phyloP scores from a whole-genome alignment of 2,113 vertebrate species.

The Pluvianellus socialis region DNA sequence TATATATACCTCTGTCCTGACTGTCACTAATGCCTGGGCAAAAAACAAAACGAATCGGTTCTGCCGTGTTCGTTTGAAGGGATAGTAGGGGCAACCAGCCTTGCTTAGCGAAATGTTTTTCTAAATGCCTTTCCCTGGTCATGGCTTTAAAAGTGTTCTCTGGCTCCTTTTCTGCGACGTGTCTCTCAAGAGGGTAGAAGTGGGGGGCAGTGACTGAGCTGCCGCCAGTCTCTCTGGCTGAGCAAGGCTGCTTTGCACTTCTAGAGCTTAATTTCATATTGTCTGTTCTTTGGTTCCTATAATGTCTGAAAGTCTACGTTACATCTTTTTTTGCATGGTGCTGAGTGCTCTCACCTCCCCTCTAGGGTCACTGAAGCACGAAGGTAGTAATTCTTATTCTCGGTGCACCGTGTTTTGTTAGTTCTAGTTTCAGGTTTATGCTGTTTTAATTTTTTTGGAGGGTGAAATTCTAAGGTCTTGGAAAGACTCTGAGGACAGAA shows the following conservation, averaged over 20 bases:
- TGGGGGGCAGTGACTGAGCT: not conserved
- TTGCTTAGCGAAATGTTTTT: not conserved
- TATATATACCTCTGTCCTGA: not conserved
- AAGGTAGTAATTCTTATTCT: not conserved
- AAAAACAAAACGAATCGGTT: not conserved
- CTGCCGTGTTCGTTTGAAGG: not conserved
- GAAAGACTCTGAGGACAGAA: not conserved
- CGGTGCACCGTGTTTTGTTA: fast-evolving
- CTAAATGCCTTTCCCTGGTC: not conserved
- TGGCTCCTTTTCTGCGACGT: not conserved
- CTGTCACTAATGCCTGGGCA: not conserved
- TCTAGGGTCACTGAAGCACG: not conserved
- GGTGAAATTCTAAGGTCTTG: not conserved
- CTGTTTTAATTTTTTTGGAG: not conserved
- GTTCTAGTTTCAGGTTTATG: not conserved
- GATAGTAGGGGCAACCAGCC: not conserved
- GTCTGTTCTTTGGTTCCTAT: not conserved
- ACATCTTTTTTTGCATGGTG: not conserved
- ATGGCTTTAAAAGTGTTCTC: not conserved
- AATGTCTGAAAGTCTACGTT: not conserved
- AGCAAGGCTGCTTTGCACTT: not conserved
- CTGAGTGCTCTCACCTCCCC: not conserved
- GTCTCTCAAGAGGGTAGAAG: not conserved
- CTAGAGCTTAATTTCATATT: not conserved
- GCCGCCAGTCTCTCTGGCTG: not conserved